phyloP scores from a whole-genome alignment of 2,113 vertebrate species.

The Hippocampus guttulatus region DNA sequence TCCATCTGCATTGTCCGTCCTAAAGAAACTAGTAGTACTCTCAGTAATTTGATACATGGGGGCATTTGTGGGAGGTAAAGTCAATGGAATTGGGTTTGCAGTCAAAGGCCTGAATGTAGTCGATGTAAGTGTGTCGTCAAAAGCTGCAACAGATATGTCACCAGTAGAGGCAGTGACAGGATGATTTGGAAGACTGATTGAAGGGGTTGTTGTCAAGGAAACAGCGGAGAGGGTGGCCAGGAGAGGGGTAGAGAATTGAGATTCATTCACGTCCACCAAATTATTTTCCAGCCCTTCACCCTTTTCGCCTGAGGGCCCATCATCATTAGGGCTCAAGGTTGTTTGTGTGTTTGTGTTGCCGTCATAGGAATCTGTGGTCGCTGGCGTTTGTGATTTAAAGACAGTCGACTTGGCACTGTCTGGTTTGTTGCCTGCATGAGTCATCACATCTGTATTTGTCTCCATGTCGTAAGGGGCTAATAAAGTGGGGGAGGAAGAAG shows the following conservation, averaged over 20 bases:
- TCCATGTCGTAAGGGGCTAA: slow-evolving; percentile 17
- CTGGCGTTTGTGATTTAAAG: slow-evolving; percentile 17
- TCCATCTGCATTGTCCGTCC: slow-evolving; percentile 5
- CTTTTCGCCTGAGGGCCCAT: slow-evolving; percentile 31
- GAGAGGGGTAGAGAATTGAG: slow-evolving; percentile 20
- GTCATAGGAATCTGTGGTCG: slow-evolving; percentile 21
- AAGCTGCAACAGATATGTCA: slow-evolving; percentile 11
- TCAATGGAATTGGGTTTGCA: slow-evolving; percentile 7
- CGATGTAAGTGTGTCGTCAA: slow-evolving; percentile 13
- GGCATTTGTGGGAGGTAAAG: slow-evolving; percentile 10
- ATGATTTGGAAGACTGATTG: slow-evolving; percentile 16
- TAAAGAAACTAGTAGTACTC: slow-evolving; percentile 1
- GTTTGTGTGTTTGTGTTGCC: slow-evolving; percentile 28
- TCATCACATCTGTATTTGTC: slow-evolving; percentile 42
- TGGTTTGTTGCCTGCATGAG: slow-evolving; percentile 32
- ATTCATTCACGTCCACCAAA: slow-evolving; percentile 25
- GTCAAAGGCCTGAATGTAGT: slow-evolving; percentile 12
- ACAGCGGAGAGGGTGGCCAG: slow-evolving; percentile 6
- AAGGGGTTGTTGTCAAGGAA: slow-evolving; percentile 30
- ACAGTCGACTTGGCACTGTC: slow-evolving; percentile 31
- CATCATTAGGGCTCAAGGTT: slow-evolving; percentile 26
- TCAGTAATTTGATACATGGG: slow-evolving; percentile 16
- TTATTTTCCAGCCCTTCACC: slow-evolving; percentile 35
- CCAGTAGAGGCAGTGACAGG: slow-evolving; percentile 6
- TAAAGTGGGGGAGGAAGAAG: slow-evolving; percentile 19